Evolutionary conservation across 2,797 vertebrate genomes (phyloP), one percentile per base, ranked within the genome.

Genomic region (Emys orbicularis): DNA sequence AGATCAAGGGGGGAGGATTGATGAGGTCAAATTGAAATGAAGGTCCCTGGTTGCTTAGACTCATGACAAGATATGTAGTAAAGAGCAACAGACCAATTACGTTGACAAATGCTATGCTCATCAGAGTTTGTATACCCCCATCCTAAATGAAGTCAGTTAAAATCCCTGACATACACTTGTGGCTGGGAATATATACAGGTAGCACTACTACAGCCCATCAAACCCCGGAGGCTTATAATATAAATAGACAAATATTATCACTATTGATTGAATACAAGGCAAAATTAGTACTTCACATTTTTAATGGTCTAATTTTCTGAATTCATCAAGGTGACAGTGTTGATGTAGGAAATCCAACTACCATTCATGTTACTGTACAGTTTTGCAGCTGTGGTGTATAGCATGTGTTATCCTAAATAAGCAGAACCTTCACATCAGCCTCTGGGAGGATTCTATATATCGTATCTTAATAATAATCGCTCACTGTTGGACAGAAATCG

Each of bases 401-500:
- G n/a, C n/a, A 11, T 41, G 19, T 72, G n/a, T n/a, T 41, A 72
- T 41, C 65, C 37, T 41, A 41, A 72, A 72, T 23, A 41, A 72
- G 68, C n/a, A 6, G 68, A 72, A 41, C 37, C 41, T 72, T 41
- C 10, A 72, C 19, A 72, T 77, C 44, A 19, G 19, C 44, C 59
- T 37, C 49, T 31, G 25, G 27, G 41, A 92, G 86, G 86, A 93
- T 90, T 97, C 94, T n/a, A 41, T 53, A 74, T 47, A 3, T n/a
- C 74, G 93, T 65, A 81, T 96, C 83, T 76, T 12, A 95, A 90
- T 76, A 95, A 96, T 91, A 96, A 94, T 83, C 49, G 54, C 84
- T 65, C 81, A 91, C 61, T 68, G 96, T 72, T 92, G 92, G 91
- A 86, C 59, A 93, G 88, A 94, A 90, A 93, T 56, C 12, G 50